A percentile compares a stretch with the other conserved stretches of the same genome.
Evolutionary conservation across 1,140 invertebrate species (phyloP).

Genomic region (Drosophila navojoa): DNA sequence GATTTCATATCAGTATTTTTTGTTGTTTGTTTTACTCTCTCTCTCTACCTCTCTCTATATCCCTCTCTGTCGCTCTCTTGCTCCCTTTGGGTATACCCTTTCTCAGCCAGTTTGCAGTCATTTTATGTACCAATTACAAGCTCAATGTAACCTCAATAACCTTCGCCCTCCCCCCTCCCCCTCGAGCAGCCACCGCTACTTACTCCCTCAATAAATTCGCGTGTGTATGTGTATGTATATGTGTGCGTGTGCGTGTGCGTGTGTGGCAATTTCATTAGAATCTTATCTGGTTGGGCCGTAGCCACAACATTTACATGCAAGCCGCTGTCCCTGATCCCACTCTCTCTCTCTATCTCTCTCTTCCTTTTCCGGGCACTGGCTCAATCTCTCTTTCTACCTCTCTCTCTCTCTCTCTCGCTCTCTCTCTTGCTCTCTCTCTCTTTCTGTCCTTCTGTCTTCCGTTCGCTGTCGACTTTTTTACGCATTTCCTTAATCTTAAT

Average conservation of each 20-base stretch:
- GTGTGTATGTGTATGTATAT: background rate
- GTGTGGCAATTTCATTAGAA: constrained; percentile 25
- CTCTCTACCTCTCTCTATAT: background rate
- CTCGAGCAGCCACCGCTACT: background rate
- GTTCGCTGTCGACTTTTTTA: constrained; percentile 11
- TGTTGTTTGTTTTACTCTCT: background rate
- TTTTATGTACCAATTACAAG: background rate
- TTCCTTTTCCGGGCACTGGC: background rate
- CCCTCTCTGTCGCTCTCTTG: background rate
- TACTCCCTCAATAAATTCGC: background rate
- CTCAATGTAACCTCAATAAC: background rate
- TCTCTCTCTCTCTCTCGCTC: background rate
- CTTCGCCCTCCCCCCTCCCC: too few relatives aligned
- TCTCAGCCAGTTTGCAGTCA: background rate
- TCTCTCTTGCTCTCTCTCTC: background rate
- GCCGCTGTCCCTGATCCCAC: background rate
- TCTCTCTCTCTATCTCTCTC: background rate
- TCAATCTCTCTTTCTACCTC: background rate
- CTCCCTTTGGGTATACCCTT: background rate
- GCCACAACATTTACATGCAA: constrained; percentile 12
- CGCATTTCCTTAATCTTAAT: constrained; percentile 9
- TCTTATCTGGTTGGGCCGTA: constrained; percentile 20
- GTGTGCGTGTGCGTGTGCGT: constrained; percentile 1
- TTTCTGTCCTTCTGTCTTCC: background rate
- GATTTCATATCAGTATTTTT: too few relatives aligned